Percentiles rank a stretch among this genome's conserved stretches.
Evolutionary conservation across 1,140 invertebrate genomes (phyloP).

Genomic region (Bombus polaris): DNA sequence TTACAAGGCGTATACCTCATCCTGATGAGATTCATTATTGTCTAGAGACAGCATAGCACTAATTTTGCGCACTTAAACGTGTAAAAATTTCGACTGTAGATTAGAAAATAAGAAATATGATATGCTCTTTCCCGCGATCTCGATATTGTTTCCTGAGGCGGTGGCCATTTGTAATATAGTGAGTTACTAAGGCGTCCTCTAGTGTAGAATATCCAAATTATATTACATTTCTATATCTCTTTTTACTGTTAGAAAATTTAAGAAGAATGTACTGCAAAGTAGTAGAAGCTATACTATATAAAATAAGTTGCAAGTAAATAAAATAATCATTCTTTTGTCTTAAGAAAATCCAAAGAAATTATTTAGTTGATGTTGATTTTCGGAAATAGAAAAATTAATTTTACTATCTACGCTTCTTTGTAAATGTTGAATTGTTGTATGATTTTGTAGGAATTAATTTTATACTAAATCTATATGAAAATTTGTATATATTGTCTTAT

Average conservation of each 20-base stretch:
- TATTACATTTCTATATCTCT: not conserved
- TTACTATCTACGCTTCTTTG: not conserved
- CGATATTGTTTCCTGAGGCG: constrained; percentile 45
- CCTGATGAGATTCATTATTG: constrained; percentile 61
- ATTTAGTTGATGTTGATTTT: not conserved
- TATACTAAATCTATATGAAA: no score
- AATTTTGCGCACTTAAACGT: constrained; percentile 49
- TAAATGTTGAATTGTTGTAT: not conserved
- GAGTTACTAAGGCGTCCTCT: not conserved
- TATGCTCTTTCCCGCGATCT: constrained; percentile 11
- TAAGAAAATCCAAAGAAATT: not conserved
- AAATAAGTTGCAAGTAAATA: not conserved
- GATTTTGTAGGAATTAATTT: no score
- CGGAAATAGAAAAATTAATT: not conserved
- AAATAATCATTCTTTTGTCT: not conserved
- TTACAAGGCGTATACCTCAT: constrained; percentile 64
- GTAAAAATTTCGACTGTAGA: constrained; percentile 1
- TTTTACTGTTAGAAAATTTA: not conserved
- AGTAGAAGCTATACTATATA: not conserved
- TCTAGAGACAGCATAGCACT: constrained; percentile 70
- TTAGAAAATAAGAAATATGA: constrained; percentile 2
- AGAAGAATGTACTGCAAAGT: constrained; percentile 6
- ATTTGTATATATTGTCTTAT: not conserved
- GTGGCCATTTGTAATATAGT: constrained; percentile 45
- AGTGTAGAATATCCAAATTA: not conserved